A percentile compares a stretch with the other conserved stretches of the same genome.
phyloP scores from a whole-genome alignment of 2,888 invertebrate genomes.

The Crioceris asparagi region DNA sequence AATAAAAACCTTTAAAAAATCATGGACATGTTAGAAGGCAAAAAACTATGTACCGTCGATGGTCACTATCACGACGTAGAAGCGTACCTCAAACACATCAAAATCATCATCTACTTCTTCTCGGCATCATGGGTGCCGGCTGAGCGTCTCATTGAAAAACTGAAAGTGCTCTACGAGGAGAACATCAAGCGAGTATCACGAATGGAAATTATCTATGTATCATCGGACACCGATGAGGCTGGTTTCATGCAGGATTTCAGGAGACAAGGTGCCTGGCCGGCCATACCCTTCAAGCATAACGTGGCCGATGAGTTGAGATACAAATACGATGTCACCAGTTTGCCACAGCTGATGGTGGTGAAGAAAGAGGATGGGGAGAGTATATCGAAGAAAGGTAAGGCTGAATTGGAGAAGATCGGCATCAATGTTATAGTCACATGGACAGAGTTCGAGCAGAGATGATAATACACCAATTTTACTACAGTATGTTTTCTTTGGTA shows the following conservation, averaged over 20 bases:
- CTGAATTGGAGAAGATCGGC: conserved; percentile 18
- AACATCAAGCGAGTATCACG: conserved; percentile 16
- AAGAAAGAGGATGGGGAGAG: conserved; percentile 21
- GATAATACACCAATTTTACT: background rate
- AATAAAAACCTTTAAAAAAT: background rate
- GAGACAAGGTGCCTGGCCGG: conserved; percentile 21
- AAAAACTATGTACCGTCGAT: conserved; percentile 16
- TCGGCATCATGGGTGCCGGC: conserved; percentile 17
- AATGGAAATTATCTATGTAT: conserved; percentile 23
- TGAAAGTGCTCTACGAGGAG: conserved; percentile 19
- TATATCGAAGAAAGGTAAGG: conserved; percentile 19
- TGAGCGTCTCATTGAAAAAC: conserved; percentile 13
- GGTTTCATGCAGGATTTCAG: conserved; percentile 15
- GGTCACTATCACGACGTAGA: conserved; percentile 12
- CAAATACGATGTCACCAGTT: conserved; percentile 19
- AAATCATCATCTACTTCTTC: conserved; percentile 20
- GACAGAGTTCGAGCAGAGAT: conserved; percentile 21
- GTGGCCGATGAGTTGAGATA: conserved; percentile 17
- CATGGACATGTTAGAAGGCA: conserved; percentile 21
- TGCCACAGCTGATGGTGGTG: conserved; percentile 19
- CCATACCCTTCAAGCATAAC: conserved; percentile 18
- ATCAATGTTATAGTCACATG: conserved; percentile 23
- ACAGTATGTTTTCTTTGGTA: too few species aligned
- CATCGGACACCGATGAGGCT: conserved; percentile 19
- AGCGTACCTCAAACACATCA: conserved; percentile 15